Base-by-base conservation (phyloP, 2,888 invertebrate genomes). In the Drosophila helvetica region DNA sequence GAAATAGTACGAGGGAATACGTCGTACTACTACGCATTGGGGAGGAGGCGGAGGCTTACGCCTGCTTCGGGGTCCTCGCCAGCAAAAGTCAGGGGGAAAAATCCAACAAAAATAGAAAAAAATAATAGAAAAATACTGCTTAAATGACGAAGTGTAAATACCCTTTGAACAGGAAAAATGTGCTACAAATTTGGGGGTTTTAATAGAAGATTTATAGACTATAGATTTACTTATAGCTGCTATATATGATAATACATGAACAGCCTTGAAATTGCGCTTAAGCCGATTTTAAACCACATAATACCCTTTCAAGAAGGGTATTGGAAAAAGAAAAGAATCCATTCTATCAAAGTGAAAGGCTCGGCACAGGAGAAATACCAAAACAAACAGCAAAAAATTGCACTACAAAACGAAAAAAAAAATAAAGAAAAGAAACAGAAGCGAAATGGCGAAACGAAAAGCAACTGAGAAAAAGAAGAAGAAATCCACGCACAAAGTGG, bases 401-500 rank as follows among this genome's bases (percentile, higher is more conserved):
- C 61, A 9, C 45, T 30, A 52, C 27, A 64, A 64, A 61, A 52
- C 8, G 30, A 17, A 42, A 15, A 22, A 52, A 51, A 25, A 56
- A 48, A 12, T n/a, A 50, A 17, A 33, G 42, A 54, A 46, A 46
- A 50, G 58, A n/a, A 30, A 30, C 33, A 55, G 12, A 12, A 77
- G 22, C 46, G 22, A 61, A 66, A 67, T 74, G 46, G 47, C 46
- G 27, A 55, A 64, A 67, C 57, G 60, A 67, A 64, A 67, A 52
- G 60, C 65, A 78, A 38, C 30, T 27, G 42, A 59, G 51, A 52
- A 55, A 51, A 45, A 74, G 68, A 61, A 38, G n/a, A n/a, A n/a
- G 33, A 79, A 79, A 85, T 74, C 77, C 77, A 87, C 86, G 77
- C 87, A 87, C 86, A 87, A 87, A 87, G 81, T 79, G 79, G 73